These are phyloP conservation scores for Ceraclea dissimilis DNA, from an alignment of 2,888 invertebrate genomes.

Conservation along the genomic window DNA sequence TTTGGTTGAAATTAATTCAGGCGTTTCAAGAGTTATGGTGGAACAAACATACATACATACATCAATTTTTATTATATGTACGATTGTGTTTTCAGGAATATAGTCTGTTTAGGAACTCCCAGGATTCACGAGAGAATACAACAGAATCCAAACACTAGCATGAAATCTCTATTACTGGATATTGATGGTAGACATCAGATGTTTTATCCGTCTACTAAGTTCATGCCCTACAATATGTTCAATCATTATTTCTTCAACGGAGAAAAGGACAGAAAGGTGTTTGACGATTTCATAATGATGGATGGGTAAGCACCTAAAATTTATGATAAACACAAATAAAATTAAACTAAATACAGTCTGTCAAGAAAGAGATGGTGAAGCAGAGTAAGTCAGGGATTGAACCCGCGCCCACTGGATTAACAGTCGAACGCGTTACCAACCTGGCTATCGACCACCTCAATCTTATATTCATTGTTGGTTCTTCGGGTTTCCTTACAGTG, in stretches of 20 bases:
- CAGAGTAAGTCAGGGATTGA: too few species aligned
- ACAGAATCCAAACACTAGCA: slow-evolving; percentile 32
- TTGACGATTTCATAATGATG: slow-evolving; percentile 50
- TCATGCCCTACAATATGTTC: slow-evolving; percentile 83
- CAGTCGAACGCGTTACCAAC: too few species aligned
- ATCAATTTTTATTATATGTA: too few species aligned
- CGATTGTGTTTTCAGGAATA: slow-evolving; percentile 54
- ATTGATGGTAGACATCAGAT: slow-evolving; percentile 67
- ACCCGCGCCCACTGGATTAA: too few species aligned
- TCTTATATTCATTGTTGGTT: too few species aligned
- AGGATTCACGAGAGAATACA: slow-evolving; percentile 66
- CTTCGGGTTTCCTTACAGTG: too few species aligned
- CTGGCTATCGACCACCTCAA: too few species aligned
- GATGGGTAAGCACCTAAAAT: slow-evolving; percentile 15
- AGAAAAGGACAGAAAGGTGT: slow-evolving; percentile 46
- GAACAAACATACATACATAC: too few species aligned
- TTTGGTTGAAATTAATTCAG: too few species aligned
- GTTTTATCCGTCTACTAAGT: slow-evolving; percentile 58
- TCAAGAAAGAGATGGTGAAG: too few species aligned
- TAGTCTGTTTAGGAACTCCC: slow-evolving; percentile 84
- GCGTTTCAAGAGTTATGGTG: too few species aligned
- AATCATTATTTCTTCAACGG: slow-evolving; percentile 78
- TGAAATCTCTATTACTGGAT: slow-evolving; percentile 65
- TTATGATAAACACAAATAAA: too few species aligned
- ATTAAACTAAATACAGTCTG: not conserved